Evolutionary conservation across 2,797 vertebrate genomes (phyloP).

Genomic region (Orestias chungarensis): DNA sequence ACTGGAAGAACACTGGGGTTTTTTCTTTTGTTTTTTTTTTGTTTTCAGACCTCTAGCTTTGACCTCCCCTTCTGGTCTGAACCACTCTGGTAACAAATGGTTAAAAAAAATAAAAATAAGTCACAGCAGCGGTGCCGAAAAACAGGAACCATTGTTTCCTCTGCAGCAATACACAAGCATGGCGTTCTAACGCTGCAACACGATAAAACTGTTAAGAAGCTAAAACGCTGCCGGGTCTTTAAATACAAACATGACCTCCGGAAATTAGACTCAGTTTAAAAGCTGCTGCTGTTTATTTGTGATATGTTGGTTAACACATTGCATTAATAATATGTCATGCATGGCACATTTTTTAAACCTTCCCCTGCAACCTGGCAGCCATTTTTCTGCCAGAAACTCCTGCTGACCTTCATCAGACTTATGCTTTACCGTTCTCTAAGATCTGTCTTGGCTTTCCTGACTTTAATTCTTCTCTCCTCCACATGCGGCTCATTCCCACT

Average conservation of each 20-base stretch:
- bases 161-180: background rate
- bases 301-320: background rate
- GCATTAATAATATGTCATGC: background rate
- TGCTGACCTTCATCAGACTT: background rate
- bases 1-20: background rate
- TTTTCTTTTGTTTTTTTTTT: background rate
- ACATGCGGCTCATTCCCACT: background rate
- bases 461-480: background rate
- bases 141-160: slow-evolving; percentile 5
- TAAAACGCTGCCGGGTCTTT: background rate
- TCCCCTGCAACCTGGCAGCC: background rate
- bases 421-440: background rate
- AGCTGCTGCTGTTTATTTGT: background rate
- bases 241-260: background rate
- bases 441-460: background rate
- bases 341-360: background rate
- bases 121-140: background rate
- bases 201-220: background rate
- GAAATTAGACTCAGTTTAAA: background rate
- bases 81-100: background rate
- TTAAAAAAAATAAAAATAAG: background rate
- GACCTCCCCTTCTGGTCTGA: background rate
- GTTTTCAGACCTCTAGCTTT: background rate
- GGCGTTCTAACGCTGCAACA: background rate
- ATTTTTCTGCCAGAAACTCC: background rate